Evolutionary conservation across 2,113 vertebrate species (phyloP).

Genomic region (Oryzias celebensis): DNA sequence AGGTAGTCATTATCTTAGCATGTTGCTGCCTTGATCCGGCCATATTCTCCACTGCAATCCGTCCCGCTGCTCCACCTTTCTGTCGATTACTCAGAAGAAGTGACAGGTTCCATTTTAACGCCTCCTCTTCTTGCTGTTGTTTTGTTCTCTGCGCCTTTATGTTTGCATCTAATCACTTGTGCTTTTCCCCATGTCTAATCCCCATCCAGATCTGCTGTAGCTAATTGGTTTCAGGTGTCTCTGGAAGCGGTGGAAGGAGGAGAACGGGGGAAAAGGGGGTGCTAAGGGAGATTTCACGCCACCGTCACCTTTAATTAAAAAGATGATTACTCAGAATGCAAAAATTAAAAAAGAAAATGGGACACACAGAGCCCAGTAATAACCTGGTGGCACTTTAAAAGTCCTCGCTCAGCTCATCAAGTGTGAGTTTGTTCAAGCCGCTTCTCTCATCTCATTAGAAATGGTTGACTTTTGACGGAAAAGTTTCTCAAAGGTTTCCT

Average conservation of each 20-base stretch:
- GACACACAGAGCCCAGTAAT: slow-evolving; percentile 39
- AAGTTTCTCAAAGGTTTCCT: slow-evolving; percentile 28
- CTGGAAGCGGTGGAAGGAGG: slow-evolving; percentile 26
- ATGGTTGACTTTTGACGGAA: background rate
- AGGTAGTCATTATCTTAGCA: slow-evolving; percentile 22
- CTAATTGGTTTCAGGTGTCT: slow-evolving; percentile 64
- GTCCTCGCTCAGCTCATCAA: slow-evolving; percentile 25
- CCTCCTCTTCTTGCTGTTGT: background rate
- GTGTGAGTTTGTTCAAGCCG: slow-evolving; percentile 1
- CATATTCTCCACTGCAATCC: slow-evolving; percentile 1
- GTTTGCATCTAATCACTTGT: slow-evolving; percentile 29
- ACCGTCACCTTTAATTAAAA: slow-evolving; percentile 61
- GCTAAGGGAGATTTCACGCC: slow-evolving; percentile 46
- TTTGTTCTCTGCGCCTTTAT: slow-evolving; percentile 4
- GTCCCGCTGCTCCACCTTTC: slow-evolving; percentile 23
- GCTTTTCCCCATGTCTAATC: slow-evolving; percentile 39
- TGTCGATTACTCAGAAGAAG: slow-evolving; percentile 11
- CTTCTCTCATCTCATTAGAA: slow-evolving; percentile 18
- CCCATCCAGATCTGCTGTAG: slow-evolving; percentile 47
- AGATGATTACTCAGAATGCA: slow-evolving; percentile 59
- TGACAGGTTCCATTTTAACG: background rate
- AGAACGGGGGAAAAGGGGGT: slow-evolving; percentile 1
- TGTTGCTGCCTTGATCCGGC: slow-evolving; percentile 6
- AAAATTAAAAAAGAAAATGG: slow-evolving; percentile 57
- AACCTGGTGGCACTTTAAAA: slow-evolving; percentile 33